Evolutionary conservation across 1,140 invertebrate genomes (phyloP), one percentile per base, ranked within the genome.

Genomic region (Ceratina australensis): DNA sequence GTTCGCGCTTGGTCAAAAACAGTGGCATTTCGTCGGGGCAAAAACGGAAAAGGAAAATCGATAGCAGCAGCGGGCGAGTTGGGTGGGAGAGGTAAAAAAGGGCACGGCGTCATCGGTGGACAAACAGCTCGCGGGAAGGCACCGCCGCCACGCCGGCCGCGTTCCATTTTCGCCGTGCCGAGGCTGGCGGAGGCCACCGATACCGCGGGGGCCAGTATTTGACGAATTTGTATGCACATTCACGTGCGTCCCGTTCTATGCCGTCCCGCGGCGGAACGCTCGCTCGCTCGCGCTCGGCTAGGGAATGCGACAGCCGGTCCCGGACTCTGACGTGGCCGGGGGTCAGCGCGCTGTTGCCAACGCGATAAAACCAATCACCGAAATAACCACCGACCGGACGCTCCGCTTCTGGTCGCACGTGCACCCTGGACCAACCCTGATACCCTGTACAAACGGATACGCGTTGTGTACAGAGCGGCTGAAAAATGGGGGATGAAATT

Each of bases 321-420:
- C 33, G 75, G 24, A 24, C 50, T 42, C 7, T 61, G 56, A 72
- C 66, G 78, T 63, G 54, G 50, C 56, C 26, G 60, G n/a, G 82
- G 84, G 82, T 82, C 87, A 80, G 84, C 86, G 87, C 86, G 87
- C 87, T 85, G 90, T 89, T 91, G 89, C 90, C 89, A 91, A 87
- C 88, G 88, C 89, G 89, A 90, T 91, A 91, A 91, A 91, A 91
- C 90, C 90, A 90, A 91, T 91, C 90, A 90, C 87, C 90, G 89
- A 91, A 91, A 91, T 91, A 91, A 91, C 89, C 88, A 82, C 89
- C 16, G 86, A 42, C 33, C 33, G 33, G 33, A 42, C 33, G 33
- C 33, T 42, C 33, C 33, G 33, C 33, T 42, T 42, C 33, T 42
- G 33, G 33, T 42, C 33, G 33, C 33, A 42, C 33, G 33, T 42